Percentiles rank a stretch among this genome's conserved stretches.
phyloP scores from a whole-genome alignment of 1,140 invertebrate species.

The Zaprionus ghesquierei region DNA sequence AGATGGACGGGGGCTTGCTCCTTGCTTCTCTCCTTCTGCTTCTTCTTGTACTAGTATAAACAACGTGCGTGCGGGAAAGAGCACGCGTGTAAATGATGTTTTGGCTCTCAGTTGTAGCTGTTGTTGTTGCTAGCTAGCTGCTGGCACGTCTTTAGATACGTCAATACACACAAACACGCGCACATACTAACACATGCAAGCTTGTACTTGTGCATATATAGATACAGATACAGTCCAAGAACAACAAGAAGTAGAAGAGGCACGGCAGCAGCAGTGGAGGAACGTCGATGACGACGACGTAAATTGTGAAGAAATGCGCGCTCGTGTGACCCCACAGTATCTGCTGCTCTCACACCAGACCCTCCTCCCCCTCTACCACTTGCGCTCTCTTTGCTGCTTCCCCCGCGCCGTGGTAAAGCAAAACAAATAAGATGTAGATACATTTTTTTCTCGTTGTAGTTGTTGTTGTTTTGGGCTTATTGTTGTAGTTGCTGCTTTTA shows the following conservation, averaged over 20 bases:
- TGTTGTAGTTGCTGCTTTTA: conserved; percentile 33
- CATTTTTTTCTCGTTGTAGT: conserved; percentile 46
- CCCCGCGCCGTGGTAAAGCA: conserved; percentile 36
- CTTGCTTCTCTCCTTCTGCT: background rate
- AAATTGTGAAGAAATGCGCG: conserved; percentile 79
- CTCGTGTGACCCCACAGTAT: conserved; percentile 72
- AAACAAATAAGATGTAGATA: conserved; percentile 81
- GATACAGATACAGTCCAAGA: conserved; percentile 50
- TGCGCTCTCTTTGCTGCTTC: background rate
- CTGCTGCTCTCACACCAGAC: conserved; percentile 29
- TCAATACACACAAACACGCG: conserved; percentile 62
- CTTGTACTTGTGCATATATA: conserved; percentile 11
- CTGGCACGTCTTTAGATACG: conserved; percentile 72
- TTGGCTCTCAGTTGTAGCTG: conserved; percentile 35
- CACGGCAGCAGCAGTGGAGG: conserved; percentile 17
- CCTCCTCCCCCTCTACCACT: background rate
- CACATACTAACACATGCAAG: conserved; percentile 27
- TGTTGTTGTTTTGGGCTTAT: conserved; percentile 7
- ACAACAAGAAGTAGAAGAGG: conserved; percentile 23
- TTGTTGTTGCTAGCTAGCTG: conserved; percentile 46
- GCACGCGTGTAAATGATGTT: conserved; percentile 78
- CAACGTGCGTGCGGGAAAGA: conserved; percentile 59
- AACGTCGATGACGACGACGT: conserved; percentile 50
- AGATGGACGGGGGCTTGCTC: conserved; percentile 34
- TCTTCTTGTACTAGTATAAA: conserved; percentile 23